Conservation (phyloP, 2,113 vertebrate species). For the Camelus bactrianus region DNA sequence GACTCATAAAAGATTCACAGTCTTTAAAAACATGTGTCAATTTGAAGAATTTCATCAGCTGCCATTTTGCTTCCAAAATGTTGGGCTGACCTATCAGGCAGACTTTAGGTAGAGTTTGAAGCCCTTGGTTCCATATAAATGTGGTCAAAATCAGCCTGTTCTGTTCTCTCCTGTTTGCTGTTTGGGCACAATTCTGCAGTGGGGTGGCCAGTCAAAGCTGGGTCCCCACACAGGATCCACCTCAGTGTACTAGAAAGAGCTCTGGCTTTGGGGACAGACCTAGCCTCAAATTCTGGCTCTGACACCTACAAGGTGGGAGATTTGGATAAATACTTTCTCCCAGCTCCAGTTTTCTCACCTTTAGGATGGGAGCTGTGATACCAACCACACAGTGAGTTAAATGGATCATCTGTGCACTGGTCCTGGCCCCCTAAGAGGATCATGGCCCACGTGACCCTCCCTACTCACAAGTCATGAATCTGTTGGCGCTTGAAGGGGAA, state of each 20-base stretch:
- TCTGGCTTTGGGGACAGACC: neutral
- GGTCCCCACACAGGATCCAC: no score
- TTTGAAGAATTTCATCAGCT: neutral
- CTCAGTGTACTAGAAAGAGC: neutral
- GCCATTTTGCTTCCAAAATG: neutral
- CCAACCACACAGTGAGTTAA: neutral
- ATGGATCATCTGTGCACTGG: fast-evolving
- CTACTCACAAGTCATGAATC: neutral
- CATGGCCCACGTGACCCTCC: neutral
- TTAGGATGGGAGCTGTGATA: neutral
- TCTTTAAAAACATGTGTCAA: neutral
- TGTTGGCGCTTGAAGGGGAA: neutral
- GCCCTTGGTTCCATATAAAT: neutral
- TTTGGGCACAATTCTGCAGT: neutral
- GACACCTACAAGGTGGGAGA: neutral
- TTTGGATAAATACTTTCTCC: neutral
- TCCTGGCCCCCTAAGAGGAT: fast-evolving
- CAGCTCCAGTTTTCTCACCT: neutral
- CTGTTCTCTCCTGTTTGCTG: neutral
- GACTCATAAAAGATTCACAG: neutral
- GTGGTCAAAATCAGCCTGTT: neutral
- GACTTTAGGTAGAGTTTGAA: neutral
- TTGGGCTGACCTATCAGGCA: neutral
- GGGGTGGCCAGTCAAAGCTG: neutral
- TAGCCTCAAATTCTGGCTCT: neutral